Base-by-base conservation (phyloP, 2,888 invertebrate species). In the Amiota mariae region DNA sequence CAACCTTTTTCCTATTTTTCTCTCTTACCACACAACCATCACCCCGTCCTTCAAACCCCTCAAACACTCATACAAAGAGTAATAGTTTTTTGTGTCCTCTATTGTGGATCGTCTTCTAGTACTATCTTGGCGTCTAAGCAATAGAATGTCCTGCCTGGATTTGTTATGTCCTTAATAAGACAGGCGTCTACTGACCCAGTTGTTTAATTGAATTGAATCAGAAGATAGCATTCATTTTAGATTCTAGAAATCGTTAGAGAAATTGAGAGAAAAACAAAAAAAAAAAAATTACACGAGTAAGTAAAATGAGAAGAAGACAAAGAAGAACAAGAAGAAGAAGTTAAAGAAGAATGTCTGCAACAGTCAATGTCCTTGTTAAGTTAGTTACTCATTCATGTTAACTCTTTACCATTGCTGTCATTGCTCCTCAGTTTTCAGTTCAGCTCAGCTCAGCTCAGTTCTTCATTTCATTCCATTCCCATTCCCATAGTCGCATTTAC, bases 141-240 rank as follows among this genome's bases (percentile, higher is more conserved):
- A 36, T 2, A 36, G 36, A 36, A 36, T 36, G 54, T 13, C 36
- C 49, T 47, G 48, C 24, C 48, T 18, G 59, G 18, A 47, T 71
- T 46, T 74, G 61, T 72, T 64, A 64, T 51, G 68, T 36, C 70
- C 74, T 20, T 73, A 76, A 79, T 75, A 80, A 82, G 57, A 48
- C 24, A 71, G 46, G n/a, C 72, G 73, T 67, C 75, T 76, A 74
- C 81, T 83, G 83, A 83, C 83, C 83, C 81, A 83, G 84, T 83
- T 83, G 81, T 79, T 84, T 83, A 83, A 83, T 83, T 85, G 84
- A 83, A 84, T 85, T 80, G 85, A 83, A 85, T 83, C 85, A 72
- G 36, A 54, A 74, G 73, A 71, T 63, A 57, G 56, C 71, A 47
- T 63, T 36, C 36, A 36, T 36, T 36, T 36, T 36, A 36, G 36